Percentiles rank a stretch among this genome's conserved stretches.
These are phyloP conservation scores for Cairina moschata DNA, from an alignment of 2,113 vertebrate genomes.

Conservation along the genomic window DNA sequence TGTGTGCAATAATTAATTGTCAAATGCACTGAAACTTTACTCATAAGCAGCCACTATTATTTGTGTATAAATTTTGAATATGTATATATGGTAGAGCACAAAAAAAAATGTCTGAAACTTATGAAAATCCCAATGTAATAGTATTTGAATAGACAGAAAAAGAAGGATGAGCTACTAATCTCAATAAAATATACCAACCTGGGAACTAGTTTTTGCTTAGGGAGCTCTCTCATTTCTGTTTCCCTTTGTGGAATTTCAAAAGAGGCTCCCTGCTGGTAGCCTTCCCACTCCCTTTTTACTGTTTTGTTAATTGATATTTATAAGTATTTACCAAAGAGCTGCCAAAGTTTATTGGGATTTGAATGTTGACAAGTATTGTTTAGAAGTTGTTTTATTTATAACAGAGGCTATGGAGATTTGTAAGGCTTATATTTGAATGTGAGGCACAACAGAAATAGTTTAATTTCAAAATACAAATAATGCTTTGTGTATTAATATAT, in stretches of 20 bases:
- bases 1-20: constrained; percentile 78
- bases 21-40: constrained; percentile 72
- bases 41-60: constrained; percentile 69
- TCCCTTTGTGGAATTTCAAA: constrained; percentile 7
- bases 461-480: constrained; percentile 24
- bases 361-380: constrained; percentile 67
- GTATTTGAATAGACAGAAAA: constrained; percentile 38
- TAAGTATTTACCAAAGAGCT: constrained; percentile 77
- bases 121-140: constrained; percentile 38
- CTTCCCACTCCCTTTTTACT: constrained; percentile 15
- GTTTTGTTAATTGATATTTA: constrained; percentile 53
- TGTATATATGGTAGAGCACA: constrained; percentile 77
- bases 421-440: constrained; percentile 57
- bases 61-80: constrained; percentile 67
- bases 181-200: constrained; percentile 11
- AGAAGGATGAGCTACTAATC: constrained; percentile 44
- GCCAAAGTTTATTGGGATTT: constrained; percentile 60
- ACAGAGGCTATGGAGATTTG: constrained; percentile 50
- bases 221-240: constrained; percentile 32
- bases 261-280: constrained; percentile 7
- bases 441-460: constrained; percentile 35
- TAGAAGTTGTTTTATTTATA: constrained; percentile 58
- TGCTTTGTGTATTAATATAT: constrained; percentile 41
- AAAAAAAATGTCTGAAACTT: constrained; percentile 22
- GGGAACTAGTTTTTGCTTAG: constrained; percentile 26